Base-by-base conservation (phyloP, 1,140 invertebrate genomes). In the Drosophila kikkawai region DNA sequence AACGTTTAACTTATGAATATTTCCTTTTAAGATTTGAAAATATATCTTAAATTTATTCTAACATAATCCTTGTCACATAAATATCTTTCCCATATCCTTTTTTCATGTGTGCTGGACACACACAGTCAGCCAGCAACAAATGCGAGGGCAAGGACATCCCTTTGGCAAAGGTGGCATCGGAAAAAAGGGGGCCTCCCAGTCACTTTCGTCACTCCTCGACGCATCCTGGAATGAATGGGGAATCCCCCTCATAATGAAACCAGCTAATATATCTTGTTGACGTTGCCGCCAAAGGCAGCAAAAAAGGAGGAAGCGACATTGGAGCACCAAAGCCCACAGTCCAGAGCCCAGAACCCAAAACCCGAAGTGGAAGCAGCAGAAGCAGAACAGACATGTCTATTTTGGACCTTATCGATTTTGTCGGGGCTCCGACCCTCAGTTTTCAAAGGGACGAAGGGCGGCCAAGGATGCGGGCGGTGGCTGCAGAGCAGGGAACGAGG, bases 221-320 rank as follows among this genome's bases (percentile, higher is more conserved):
- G 74, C 75, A 78, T 69, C 75, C 67, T 39, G 67, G 15, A 70
- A 55, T 32, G 51, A 60, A 48, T 39, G 47, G 53, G 56, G 48
- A 63, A 55, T 36, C 55, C 36, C 26, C 65, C 73, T 74, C 77
- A 82, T 87, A 83, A 87, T 83, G 84, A 87, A 88, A 79, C 68
- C 80, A 63, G 74, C 84, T 80, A 88, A 88, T 87, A 87, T 82
- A 80, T 88, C 69, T 88, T 80, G 77, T 83, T 83, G 84, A 69
- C 69, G 76, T 70, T 68, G 76, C 65, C 66, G 58, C 32, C 63
- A 66, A 48, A 51, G 55, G 56, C 42, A 56, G 36, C 58, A 66
- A 59, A 65, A 73, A 75, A 73, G 56, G 51, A 75, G 56, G 39
- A 61, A 79, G 29, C 63, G 55, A 37, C 73, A 68, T 47, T 39